Evolutionary conservation across 2,888 invertebrate genomes (phyloP).

Genomic region (Drosophila formosana): DNA sequence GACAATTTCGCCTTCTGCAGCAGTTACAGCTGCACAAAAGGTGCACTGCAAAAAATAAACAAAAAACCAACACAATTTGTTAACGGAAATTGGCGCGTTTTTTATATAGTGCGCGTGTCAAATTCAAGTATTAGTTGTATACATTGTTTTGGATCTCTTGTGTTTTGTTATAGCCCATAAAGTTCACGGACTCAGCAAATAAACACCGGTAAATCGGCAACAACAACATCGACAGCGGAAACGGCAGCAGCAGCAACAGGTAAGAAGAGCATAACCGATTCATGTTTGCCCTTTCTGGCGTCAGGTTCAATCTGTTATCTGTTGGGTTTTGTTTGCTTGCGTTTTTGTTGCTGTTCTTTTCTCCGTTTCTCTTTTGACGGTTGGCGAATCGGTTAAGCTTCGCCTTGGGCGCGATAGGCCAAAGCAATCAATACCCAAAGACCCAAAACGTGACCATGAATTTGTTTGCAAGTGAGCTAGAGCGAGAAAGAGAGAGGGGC

Average conservation of each 20-base stretch:
- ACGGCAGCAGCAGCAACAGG: slow-evolving; percentile 48
- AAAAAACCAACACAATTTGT: slow-evolving; percentile 13
- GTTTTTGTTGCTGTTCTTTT: slow-evolving; percentile 12
- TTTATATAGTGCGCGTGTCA: slow-evolving; percentile 8
- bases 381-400: slow-evolving; percentile 26
- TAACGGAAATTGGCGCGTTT: slow-evolving; percentile 28
- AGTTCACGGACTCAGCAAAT: neutral
- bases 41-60: neutral
- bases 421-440: slow-evolving; percentile 35
- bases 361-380: slow-evolving; percentile 18
- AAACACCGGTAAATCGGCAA: slow-evolving; percentile 30
- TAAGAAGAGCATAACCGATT: slow-evolving; percentile 50
- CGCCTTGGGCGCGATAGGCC: slow-evolving; percentile 23
- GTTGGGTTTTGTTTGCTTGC: slow-evolving; percentile 33
- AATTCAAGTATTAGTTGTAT: neutral
- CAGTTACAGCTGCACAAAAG: slow-evolving; percentile 22
- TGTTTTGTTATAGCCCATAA: slow-evolving; percentile 20
- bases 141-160: slow-evolving; percentile 21
- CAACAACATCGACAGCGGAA: slow-evolving; percentile 29
- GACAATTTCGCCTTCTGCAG: slow-evolving; percentile 38
- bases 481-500: slow-evolving; percentile 10
- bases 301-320: slow-evolving; percentile 29
- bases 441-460: slow-evolving; percentile 50
- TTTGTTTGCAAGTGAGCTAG: slow-evolving; percentile 4
- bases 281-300: slow-evolving; percentile 28